Conservation (phyloP, 2,888 invertebrate genomes). For the Carabus problematicus region DNA sequence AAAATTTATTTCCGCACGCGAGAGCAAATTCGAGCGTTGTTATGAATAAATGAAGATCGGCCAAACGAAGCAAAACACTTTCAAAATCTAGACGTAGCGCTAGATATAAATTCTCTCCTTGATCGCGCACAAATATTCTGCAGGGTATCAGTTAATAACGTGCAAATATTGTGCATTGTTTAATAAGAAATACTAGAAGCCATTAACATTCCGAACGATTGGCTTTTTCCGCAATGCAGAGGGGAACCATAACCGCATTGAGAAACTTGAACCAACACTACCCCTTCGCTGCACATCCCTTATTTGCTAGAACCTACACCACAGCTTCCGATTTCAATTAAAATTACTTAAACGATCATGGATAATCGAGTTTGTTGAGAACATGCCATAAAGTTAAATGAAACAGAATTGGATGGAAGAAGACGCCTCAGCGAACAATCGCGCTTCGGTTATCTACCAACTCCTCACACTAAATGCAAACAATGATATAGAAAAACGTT, state of each 20-base stretch:
- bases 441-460: too few relatives aligned
- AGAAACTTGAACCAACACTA: not conserved
- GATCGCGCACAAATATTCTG: too few relatives aligned
- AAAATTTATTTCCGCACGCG: constrained; percentile 13
- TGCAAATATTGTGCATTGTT: constrained; percentile 25
- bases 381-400: constrained; percentile 53
- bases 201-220: constrained; percentile 38
- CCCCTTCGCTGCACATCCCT: constrained; percentile 14
- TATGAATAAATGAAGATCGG: constrained; percentile 31
- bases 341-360: constrained; percentile 45
- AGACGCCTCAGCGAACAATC: constrained; percentile 3
- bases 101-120: too few relatives aligned
- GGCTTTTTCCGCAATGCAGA: constrained; percentile 32
- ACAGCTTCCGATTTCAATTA: constrained; percentile 42
- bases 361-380: constrained; percentile 52
- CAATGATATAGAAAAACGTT: too few relatives aligned
- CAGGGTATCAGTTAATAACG: too few relatives aligned
- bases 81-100: too few relatives aligned
- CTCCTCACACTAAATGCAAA: too few relatives aligned
- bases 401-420: constrained; percentile 47
- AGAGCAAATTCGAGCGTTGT: constrained; percentile 16
- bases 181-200: constrained; percentile 36
- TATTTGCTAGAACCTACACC: constrained; percentile 13
- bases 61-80: not conserved
- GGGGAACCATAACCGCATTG: not conserved